Conservation (phyloP, 2,797 vertebrate genomes). For the Moxostoma hubbsi region DNA sequence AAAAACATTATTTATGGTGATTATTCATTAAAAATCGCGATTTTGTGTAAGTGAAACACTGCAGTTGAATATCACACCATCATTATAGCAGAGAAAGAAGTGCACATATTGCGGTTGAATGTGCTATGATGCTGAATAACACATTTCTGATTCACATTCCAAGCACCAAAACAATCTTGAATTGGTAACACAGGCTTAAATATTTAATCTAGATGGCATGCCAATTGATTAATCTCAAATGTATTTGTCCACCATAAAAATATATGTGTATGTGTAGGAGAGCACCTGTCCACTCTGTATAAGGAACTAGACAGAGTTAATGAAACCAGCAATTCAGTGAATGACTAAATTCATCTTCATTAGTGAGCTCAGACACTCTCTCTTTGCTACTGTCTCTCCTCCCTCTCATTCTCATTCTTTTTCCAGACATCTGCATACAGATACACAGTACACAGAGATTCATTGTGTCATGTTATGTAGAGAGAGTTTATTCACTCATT, state of each 20-base stretch:
- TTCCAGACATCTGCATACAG: constrained; percentile 44
- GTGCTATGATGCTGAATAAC: background rate
- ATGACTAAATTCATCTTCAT: constrained; percentile 59
- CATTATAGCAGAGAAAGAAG: background rate
- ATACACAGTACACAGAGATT: constrained; percentile 36
- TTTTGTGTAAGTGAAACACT: constrained; percentile 7
- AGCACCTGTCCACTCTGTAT: constrained; percentile 42
- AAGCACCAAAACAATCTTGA: background rate
- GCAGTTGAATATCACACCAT: background rate
- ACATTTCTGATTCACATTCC: constrained; percentile 16
- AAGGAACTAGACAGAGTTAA: constrained; percentile 49
- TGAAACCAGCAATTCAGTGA: constrained; percentile 49
- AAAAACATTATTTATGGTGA: background rate
- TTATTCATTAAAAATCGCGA: background rate
- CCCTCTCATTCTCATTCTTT: constrained; percentile 35
- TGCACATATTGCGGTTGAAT: background rate
- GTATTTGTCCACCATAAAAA: constrained; percentile 1
- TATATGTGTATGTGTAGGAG: background rate
- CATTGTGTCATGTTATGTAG: constrained; percentile 10
- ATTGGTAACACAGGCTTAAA: constrained; percentile 5
- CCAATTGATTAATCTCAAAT: constrained; percentile 33
- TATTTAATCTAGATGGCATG: constrained; percentile 17
- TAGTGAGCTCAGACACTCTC: constrained; percentile 43
- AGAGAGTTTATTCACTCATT: constrained; percentile 30
- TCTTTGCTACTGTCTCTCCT: background rate